A percentile compares a stretch with the other conserved stretches of the same genome.
Evolutionary conservation across 2,113 vertebrate species (phyloP).

Genomic region (Dasypus novemcinctus): DNA sequence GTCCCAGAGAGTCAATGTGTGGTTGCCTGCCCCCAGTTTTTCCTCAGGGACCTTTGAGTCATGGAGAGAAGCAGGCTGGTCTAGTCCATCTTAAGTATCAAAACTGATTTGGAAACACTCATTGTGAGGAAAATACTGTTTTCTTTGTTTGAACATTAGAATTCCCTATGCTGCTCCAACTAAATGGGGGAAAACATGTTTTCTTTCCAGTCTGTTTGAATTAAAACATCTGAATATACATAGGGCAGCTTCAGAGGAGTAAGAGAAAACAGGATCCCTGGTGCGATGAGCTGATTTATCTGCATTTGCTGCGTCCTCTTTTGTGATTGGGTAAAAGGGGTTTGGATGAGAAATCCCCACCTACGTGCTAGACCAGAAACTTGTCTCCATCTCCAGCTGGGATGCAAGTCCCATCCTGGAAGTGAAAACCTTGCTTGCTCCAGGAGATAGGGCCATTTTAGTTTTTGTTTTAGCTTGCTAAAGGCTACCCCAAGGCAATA

Average conservation of each 20-base stretch:
- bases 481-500: no score
- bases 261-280: not conserved
- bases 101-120: not conserved
- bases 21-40: not conserved
- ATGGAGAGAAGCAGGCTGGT: not conserved
- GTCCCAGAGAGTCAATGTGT: not conserved
- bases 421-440: not conserved
- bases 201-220: not conserved
- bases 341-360: not conserved
- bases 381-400: rapidly evolving
- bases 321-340: not conserved
- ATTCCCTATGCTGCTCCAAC: not conserved
- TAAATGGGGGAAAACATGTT: not conserved
- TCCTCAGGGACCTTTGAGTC: not conserved
- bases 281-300: not conserved
- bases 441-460: not conserved
- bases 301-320: not conserved
- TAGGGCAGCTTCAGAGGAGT: not conserved
- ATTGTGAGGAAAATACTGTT: not conserved
- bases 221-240: not conserved
- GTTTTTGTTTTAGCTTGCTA: no score
- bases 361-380: not conserved
- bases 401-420: rapidly evolving
- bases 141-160: slow-evolving; percentile 11
- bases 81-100: not conserved